These are phyloP conservation scores for Hapalemur alaotrensis DNA, from an alignment of 2,797 vertebrate genomes.

Conservation along the genomic window DNA sequence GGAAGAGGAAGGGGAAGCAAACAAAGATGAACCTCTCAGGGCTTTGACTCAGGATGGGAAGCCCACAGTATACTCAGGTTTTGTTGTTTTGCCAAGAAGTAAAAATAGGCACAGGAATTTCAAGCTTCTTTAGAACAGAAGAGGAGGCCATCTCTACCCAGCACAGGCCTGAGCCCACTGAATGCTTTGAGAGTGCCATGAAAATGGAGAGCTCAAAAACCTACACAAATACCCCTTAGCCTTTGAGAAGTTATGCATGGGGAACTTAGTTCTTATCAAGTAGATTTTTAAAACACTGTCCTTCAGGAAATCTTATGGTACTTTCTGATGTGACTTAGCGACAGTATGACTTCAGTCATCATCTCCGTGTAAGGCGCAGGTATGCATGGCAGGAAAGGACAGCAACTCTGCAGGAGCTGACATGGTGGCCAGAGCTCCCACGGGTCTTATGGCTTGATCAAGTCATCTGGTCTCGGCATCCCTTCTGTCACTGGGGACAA, in stretches of 20 bases:
- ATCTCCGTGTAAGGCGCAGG: neutral
- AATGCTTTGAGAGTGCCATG: neutral
- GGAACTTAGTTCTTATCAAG: neutral
- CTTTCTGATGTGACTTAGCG: neutral
- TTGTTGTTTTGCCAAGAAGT: neutral
- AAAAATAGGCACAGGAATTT: neutral
- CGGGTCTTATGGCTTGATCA: neutral
- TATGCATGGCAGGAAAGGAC: neutral
- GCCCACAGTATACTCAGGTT: neutral
- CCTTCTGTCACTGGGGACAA: neutral
- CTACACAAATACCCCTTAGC: neutral
- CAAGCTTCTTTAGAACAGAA: neutral
- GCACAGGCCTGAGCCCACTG: neutral
- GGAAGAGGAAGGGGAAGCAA: accelerated
- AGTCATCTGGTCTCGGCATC: neutral
- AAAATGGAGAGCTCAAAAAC: neutral
- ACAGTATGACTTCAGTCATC: neutral
- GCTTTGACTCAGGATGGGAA: neutral
- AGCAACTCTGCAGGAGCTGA: too few species aligned
- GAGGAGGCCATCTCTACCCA: neutral
- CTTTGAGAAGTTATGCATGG: neutral
- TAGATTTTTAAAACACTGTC: neutral
- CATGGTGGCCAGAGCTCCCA: accelerated
- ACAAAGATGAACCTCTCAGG: neutral
- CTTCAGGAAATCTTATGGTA: neutral